Percentiles rank a stretch among this genome's conserved stretches.
These are phyloP conservation scores for Pyxicephalus adspersus DNA, from an alignment of 2,113 vertebrate species.

Conservation along the genomic window DNA sequence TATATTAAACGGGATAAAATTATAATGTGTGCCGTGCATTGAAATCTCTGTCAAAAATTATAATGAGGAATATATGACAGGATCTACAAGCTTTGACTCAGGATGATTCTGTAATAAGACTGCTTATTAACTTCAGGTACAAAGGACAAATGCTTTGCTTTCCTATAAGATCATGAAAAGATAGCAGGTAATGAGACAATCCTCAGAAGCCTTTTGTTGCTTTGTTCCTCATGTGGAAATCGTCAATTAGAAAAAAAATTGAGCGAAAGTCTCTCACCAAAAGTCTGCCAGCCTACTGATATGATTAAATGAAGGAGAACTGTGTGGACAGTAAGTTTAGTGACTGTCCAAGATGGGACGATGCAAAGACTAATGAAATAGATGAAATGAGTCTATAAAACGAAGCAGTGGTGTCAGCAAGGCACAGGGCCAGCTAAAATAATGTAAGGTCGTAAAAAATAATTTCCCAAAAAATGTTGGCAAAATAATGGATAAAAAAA, in stretches of 20 bases:
- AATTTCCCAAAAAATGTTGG: too few relatives aligned
- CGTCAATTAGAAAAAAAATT: conserved; percentile 14
- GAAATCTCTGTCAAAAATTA: background rate
- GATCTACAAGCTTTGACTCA: conserved; percentile 2
- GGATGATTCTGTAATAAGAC: conserved; percentile 25
- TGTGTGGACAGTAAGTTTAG: background rate
- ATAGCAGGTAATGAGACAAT: conserved; percentile 29
- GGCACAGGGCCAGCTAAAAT: too few relatives aligned
- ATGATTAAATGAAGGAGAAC: background rate
- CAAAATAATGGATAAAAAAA: too few relatives aligned
- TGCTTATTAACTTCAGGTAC: conserved; percentile 12
- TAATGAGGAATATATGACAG: background rate
- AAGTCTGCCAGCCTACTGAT: conserved; percentile 18
- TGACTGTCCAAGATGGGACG: background rate
- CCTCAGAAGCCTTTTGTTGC: conserved; percentile 14
- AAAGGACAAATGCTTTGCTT: conserved; percentile 13
- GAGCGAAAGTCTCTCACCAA: conserved; percentile 15
- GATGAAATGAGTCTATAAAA: too few relatives aligned
- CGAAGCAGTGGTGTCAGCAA: too few relatives aligned
- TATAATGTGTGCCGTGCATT: background rate
- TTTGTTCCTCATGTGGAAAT: background rate
- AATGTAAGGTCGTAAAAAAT: too few relatives aligned
- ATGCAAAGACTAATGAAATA: too few relatives aligned
- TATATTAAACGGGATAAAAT: background rate
- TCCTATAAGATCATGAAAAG: conserved; percentile 27